Evolutionary conservation across 2,113 vertebrate genomes (phyloP).

Genomic region (Tachycineta bicolor): DNA sequence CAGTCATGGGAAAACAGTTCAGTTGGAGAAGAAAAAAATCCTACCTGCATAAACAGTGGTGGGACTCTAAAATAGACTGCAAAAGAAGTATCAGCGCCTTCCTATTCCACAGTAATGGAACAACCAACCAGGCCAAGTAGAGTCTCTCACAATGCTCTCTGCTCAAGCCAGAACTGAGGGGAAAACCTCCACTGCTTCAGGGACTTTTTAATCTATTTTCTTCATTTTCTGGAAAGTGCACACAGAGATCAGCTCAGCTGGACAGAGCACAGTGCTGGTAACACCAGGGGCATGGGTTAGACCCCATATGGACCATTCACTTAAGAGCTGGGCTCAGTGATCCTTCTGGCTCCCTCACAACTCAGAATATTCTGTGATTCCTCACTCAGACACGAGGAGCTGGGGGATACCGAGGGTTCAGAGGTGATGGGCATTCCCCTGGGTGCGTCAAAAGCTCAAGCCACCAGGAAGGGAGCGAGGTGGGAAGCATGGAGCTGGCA

Average conservation of each 20-base stretch:
- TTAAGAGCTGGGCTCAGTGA: rapidly evolving
- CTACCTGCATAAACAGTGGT: not conserved
- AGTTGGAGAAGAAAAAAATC: not conserved
- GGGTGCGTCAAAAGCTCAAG: not conserved
- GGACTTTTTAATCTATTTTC: not conserved
- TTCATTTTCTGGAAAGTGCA: not conserved
- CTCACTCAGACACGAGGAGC: rapidly evolving
- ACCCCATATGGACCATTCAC: rapidly evolving
- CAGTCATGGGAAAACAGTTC: not conserved
- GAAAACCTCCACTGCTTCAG: not conserved
- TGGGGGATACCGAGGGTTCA: rapidly evolving
- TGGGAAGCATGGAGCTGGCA: not conserved
- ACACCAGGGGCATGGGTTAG: not conserved
- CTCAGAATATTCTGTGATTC: not conserved
- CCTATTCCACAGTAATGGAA: not conserved
- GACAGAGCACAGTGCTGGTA: not conserved
- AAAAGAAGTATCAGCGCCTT: not conserved
- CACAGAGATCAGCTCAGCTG: not conserved
- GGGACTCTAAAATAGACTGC: not conserved
- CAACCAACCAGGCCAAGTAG: not conserved
- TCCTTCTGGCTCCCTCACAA: not conserved
- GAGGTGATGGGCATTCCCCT: not conserved
- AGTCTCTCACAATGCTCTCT: not conserved
- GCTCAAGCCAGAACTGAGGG: not conserved
- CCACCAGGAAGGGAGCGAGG: rapidly evolving